phyloP scores from a whole-genome alignment of 2,888 invertebrate genomes.

The Hylaea fasciaria region DNA sequence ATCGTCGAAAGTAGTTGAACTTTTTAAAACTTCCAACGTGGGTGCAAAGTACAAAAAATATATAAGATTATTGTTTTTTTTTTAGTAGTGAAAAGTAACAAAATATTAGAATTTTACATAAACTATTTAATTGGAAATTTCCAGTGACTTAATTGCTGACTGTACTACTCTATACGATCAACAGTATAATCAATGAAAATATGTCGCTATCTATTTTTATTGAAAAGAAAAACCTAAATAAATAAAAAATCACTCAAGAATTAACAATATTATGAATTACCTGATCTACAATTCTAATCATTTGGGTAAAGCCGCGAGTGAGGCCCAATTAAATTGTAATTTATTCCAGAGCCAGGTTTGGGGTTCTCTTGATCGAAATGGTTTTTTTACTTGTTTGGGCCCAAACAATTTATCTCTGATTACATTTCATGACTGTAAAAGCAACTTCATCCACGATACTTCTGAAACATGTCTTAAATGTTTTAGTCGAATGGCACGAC shows the following conservation, averaged over 20 bases:
- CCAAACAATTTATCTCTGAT: constrained; percentile 9
- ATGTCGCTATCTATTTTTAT: not conserved
- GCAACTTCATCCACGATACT: too few relatives aligned
- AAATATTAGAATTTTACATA: too few relatives aligned
- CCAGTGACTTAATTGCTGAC: not conserved
- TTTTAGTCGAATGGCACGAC: too few relatives aligned
- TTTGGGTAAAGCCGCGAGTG: constrained; percentile 62
- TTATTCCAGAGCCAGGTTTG: constrained; percentile 66
- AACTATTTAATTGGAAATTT: not conserved
- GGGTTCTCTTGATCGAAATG: constrained; percentile 40
- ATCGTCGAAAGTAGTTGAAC: too few relatives aligned
- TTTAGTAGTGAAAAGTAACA: too few relatives aligned
- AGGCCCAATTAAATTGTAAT: constrained; percentile 67
- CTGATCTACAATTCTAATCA: constrained; percentile 75
- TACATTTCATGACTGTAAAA: not conserved
- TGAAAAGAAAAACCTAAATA: not conserved
- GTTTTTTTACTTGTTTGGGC: constrained; percentile 18
- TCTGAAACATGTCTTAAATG: too few relatives aligned
- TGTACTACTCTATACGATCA: too few relatives aligned
- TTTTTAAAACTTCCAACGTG: too few relatives aligned
- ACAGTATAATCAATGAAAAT: not conserved
- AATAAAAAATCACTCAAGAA: constrained; percentile 3
- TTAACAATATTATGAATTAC: constrained; percentile 58
- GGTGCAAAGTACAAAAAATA: too few relatives aligned
- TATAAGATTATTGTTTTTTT: too few relatives aligned